These are phyloP conservation scores for Musca vetustissima DNA, from an alignment of 1,140 invertebrate genomes.

Conservation along the genomic window DNA sequence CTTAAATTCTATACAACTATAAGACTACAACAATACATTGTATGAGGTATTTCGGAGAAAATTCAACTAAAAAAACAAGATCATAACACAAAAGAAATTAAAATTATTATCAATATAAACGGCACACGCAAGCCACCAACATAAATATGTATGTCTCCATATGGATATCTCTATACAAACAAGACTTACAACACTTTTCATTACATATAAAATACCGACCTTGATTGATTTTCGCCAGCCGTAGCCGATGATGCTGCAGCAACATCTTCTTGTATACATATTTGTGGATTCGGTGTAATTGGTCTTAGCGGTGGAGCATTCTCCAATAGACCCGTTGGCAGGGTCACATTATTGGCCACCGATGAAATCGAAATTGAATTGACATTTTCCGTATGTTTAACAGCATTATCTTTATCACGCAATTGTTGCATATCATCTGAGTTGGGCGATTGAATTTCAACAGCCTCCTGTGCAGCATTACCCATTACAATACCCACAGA, in stretches of 20 bases:
- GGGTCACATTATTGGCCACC: conserved; percentile 61
- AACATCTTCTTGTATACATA: conserved; percentile 52
- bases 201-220: conserved; percentile 51
- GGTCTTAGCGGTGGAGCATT: conserved; percentile 46
- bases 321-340: conserved; percentile 56
- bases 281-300: conserved; percentile 66
- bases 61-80: conserved; percentile 2
- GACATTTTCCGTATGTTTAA: conserved; percentile 55
- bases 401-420: conserved; percentile 55
- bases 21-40: background rate
- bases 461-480: conserved; percentile 36
- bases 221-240: conserved; percentile 31
- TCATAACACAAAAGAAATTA: background rate
- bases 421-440: conserved; percentile 40
- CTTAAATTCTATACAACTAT: too few relatives aligned
- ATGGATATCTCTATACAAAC: background rate
- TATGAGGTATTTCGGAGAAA: conserved; percentile 4
- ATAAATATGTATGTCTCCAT: too few relatives aligned
- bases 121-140: conserved; percentile 9
- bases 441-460: conserved; percentile 30
- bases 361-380: conserved; percentile 58
- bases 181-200: background rate
- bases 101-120: background rate
- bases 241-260: conserved; percentile 1
- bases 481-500: conserved; percentile 69